Evolutionary conservation across 2,113 vertebrate species (phyloP).

Genomic region (Spea multiplicata): DNA sequence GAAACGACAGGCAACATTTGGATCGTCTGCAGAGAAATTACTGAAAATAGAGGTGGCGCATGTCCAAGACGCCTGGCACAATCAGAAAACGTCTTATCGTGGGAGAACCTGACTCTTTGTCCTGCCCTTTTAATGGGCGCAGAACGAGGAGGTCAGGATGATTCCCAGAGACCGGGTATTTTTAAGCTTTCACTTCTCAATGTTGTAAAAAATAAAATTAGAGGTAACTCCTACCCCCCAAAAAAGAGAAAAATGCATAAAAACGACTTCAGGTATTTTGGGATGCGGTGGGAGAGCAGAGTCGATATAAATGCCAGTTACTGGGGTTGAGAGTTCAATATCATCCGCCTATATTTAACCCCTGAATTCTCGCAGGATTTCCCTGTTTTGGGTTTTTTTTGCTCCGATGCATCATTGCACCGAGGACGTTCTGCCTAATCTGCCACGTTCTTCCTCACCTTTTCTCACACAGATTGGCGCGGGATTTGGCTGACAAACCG

Average conservation of each 20-base stretch:
- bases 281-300: too few species aligned
- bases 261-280: too few species aligned
- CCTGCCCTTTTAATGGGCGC: slow-evolving; percentile 49
- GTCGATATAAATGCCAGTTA: too few species aligned
- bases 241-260: too few species aligned
- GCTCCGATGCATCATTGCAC: too few species aligned
- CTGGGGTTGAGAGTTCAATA: too few species aligned
- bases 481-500: not conserved
- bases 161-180: slow-evolving; percentile 54
- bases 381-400: not conserved
- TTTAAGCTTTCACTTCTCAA: not conserved
- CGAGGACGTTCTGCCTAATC: not conserved
- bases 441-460: not conserved
- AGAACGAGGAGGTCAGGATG: slow-evolving; percentile 15
- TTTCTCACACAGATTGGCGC: not conserved
- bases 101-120: slow-evolving; percentile 33
- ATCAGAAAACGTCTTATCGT: slow-evolving; percentile 28
- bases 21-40: slow-evolving; percentile 39
- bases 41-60: not conserved
- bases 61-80: slow-evolving; percentile 47
- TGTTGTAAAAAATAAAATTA: not conserved
- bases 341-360: too few species aligned
- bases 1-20: not conserved
- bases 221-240: slow-evolving; percentile 31
- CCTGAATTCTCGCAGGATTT: not conserved